A percentile compares a stretch with the other conserved stretches of the same genome.
Evolutionary conservation across 1,140 invertebrate genomes (phyloP).

Genomic region (Steinernema khuongi): DNA sequence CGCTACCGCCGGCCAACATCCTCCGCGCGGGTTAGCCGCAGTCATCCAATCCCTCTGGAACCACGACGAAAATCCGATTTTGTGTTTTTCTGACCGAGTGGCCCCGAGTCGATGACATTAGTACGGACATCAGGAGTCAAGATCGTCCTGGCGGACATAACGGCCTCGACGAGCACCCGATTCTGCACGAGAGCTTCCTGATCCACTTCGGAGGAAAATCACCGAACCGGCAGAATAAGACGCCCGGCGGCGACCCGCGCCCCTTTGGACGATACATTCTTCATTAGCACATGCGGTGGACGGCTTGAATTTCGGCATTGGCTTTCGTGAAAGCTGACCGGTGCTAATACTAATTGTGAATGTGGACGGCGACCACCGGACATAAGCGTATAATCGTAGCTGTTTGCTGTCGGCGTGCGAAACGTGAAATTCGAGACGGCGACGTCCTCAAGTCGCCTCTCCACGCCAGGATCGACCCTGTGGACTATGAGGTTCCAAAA

Average conservation of each 20-base stretch:
- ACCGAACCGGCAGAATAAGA: not conserved
- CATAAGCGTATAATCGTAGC: constrained; percentile 6
- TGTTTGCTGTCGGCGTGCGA: constrained; percentile 9
- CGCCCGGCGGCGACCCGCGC: not conserved
- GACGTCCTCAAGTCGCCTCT: constrained; percentile 8
- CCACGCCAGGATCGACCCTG: not conserved
- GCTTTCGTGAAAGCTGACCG: not conserved
- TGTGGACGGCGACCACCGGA: not conserved
- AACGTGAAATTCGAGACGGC: constrained; percentile 13
- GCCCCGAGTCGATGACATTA: not conserved
- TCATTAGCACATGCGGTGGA: not conserved
- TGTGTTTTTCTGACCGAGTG: not conserved
- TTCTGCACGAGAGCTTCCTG: not conserved
- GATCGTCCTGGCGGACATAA: not conserved
- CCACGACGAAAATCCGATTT: constrained; percentile 8
- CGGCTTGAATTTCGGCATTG: not conserved
- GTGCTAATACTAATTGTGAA: constrained; percentile 5
- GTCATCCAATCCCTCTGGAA: not conserved
- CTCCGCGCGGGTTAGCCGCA: not conserved
- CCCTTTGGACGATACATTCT: not conserved
- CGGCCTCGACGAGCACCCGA: not conserved
- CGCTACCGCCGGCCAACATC: not conserved
- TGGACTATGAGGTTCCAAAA: constrained; percentile 11
- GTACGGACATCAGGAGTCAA: constrained; percentile 3
- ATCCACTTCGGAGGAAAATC: not conserved